Percentiles rank a stretch among this genome's conserved stretches.
Conservation (phyloP, 1,140 invertebrate genomes). For the Cheumatopsyche charites region DNA sequence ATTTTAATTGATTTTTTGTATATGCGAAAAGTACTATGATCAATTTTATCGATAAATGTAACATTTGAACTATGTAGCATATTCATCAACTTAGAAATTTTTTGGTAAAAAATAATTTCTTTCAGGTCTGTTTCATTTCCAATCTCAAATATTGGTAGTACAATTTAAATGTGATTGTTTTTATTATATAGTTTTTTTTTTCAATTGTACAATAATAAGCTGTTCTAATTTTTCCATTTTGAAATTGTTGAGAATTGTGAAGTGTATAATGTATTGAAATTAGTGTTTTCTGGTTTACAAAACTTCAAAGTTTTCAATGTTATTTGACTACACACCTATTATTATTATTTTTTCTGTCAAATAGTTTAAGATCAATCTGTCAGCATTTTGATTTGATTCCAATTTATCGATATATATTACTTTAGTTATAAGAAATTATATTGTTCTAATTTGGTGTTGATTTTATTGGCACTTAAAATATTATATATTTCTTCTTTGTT, state of each 20-base stretch:
- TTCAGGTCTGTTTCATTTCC: not conserved
- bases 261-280: too few species aligned
- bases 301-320: too few species aligned
- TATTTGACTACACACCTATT: too few species aligned
- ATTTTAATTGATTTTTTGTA: conserved; percentile 6
- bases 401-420: too few species aligned
- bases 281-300: too few species aligned
- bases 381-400: too few species aligned
- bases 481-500: too few species aligned
- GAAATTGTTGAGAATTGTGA: conserved; percentile 7
- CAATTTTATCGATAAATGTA: not conserved
- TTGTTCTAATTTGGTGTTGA: too few species aligned
- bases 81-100: not conserved
- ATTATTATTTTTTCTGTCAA: too few species aligned
- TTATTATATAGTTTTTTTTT: conserved; percentile 27
- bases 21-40: not conserved
- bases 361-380: too few species aligned
- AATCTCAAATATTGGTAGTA: not conserved
- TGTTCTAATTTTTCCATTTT: not conserved
- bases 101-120: not conserved
- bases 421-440: too few species aligned
- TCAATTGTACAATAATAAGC: conserved; percentile 1
- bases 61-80: not conserved
- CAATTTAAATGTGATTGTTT: conserved; percentile 33
- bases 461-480: too few species aligned